phyloP scores from a whole-genome alignment of 64 coral and sea anemone genomes.

The Montipora foliosa region DNA sequence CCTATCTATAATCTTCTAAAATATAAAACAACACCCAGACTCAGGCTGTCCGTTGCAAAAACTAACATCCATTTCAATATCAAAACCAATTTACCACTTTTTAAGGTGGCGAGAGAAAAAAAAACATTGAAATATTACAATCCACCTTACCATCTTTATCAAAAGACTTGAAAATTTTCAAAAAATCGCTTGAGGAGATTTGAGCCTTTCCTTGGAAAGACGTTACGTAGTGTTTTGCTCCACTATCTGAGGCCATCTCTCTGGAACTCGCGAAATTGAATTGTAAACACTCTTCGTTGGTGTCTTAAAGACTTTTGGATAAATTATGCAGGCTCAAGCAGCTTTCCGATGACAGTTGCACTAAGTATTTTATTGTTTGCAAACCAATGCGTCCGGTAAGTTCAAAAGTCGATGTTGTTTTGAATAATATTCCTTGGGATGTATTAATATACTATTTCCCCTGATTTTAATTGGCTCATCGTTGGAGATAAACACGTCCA shows the following conservation, averaged over 20 bases:
- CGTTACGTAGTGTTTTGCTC: not conserved
- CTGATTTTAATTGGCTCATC: not conserved
- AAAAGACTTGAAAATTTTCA: slow-evolving; percentile 44
- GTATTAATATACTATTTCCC: not conserved
- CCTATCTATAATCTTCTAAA: no score
- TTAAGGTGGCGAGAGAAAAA: not conserved
- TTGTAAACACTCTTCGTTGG: slow-evolving; percentile 6
- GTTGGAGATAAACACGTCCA: not conserved
- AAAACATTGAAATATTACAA: not conserved
- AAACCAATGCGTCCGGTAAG: not conserved
- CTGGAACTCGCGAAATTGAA: slow-evolving; percentile 1
- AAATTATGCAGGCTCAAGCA: slow-evolving; percentile 7
- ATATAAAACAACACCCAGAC: no score
- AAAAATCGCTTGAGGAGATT: slow-evolving; percentile 19
- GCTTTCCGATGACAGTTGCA: not conserved
- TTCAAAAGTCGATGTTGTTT: not conserved
- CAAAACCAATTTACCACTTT: not conserved
- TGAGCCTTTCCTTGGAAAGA: slow-evolving; percentile 23
- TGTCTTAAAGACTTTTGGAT: slow-evolving; percentile 25
- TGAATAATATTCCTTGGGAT: not conserved
- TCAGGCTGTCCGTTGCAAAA: no score
- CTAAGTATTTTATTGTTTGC: slow-evolving; percentile 9
- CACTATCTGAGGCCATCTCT: not conserved
- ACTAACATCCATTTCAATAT: no score
- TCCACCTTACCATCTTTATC: slow-evolving; percentile 25